A percentile compares a stretch with the other conserved stretches of the same genome.
These are phyloP conservation scores for Achroia grisella DNA, from an alignment of 1,140 invertebrate species.

Conservation along the genomic window DNA sequence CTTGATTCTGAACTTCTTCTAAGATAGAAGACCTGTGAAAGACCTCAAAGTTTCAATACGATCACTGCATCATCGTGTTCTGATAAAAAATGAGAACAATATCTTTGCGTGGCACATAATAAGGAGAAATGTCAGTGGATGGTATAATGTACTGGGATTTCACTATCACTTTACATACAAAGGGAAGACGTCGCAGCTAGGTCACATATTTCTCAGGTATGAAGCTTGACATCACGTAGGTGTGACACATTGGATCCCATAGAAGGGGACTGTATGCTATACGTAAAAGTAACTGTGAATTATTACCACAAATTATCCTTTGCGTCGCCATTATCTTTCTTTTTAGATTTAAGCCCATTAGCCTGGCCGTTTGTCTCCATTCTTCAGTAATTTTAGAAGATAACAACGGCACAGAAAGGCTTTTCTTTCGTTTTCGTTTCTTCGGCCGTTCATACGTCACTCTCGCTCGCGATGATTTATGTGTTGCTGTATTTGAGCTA, in stretches of 20 bases:
- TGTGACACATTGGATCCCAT: conserved; percentile 72
- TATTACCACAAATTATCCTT: conserved; percentile 80
- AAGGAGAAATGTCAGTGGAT: conserved; percentile 7
- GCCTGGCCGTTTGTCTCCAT: conserved; percentile 74
- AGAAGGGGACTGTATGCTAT: conserved; percentile 64
- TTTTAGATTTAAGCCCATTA: conserved; percentile 77
- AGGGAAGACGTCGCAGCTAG: conserved; percentile 56
- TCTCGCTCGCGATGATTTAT: conserved; percentile 31
- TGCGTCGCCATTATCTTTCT: conserved; percentile 76
- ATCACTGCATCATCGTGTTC: neutral
- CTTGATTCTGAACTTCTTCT: conserved; percentile 94
- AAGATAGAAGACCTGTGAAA: conserved; percentile 89
- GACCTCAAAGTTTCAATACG: conserved; percentile 29
- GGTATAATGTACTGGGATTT: conserved; percentile 23
- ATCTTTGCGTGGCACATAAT: conserved; percentile 4
- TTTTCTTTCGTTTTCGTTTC: conserved; percentile 72
- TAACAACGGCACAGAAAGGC: conserved; percentile 73
- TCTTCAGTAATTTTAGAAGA: conserved; percentile 71
- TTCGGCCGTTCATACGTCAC: conserved; percentile 72
- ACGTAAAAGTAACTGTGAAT: conserved; percentile 55
- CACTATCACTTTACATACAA: conserved; percentile 51
- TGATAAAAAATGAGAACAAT: conserved; percentile 6
- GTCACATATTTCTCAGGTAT: conserved; percentile 68
- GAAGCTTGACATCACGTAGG: conserved; percentile 69
- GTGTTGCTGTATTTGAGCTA: conserved; percentile 20